Evolutionary conservation across 2,888 invertebrate genomes (phyloP), one percentile per base, ranked within the genome.

Genomic region (Colletes collaris): DNA sequence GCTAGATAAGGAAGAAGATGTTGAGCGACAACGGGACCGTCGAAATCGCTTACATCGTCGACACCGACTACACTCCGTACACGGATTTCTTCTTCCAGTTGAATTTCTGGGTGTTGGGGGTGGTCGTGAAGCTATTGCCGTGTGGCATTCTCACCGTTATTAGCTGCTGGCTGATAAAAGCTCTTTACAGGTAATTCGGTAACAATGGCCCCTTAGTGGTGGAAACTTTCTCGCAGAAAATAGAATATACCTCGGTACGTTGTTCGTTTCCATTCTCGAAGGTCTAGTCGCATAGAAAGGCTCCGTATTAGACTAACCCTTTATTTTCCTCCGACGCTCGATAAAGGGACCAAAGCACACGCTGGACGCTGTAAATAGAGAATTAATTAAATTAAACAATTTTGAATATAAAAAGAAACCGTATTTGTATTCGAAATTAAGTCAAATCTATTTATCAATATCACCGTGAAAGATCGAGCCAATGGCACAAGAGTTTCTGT

Each of bases 71-170:
- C 71, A 94, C 95, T 1, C 94, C 95, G 64, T 94, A 95, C 64
- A 94, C 94, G 79, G 95, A 94, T 1, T 94, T 95, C 35, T 91
- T 96, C 4, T 96, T 96, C 89, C 94, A 95, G 87, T 93, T 96
- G 59, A 97, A 97, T 93, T 97, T 97, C 92, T 97, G 97, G 97
- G 95, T 97, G 0, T 97, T 97, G 90, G 96, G 96, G 0, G 96
- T 97, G 2, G 94, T 97, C 44, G 95, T 97, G 69, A 97, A 97
- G 91, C 94, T 97, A 2, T 93, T 97, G 0, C 97, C 97, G 0
- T 97, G 97, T 91, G 93, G 95, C 90, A 95, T 97, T 81, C 94
- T 97, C 56, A 97, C 97, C 0, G 94, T 96, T 58, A 96, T 96
- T 77, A 96, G 95, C 88, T 92, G 95, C 60, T 96, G 96, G 95